Evolutionary conservation across 2,888 invertebrate species (phyloP).

Genomic region (Ephialtes manifestator): DNA sequence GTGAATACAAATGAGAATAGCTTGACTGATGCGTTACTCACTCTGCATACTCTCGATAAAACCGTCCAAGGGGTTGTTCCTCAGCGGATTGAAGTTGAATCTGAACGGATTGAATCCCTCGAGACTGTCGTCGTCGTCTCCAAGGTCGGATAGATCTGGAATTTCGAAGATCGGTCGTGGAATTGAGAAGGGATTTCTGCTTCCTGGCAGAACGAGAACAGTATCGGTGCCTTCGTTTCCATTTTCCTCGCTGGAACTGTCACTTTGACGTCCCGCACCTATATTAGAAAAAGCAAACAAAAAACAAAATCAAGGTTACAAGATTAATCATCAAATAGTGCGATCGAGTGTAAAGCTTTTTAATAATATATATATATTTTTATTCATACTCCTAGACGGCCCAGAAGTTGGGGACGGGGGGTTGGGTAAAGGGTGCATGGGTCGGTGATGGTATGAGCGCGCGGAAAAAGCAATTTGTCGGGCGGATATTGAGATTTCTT

Average conservation of each 20-base stretch:
- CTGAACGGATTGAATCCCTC: slow-evolving; percentile 61
- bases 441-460: not conserved
- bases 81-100: slow-evolving; percentile 72
- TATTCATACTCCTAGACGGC: too few relatives aligned
- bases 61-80: slow-evolving; percentile 73
- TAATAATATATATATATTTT: slow-evolving; percentile 26
- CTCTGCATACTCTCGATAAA: slow-evolving; percentile 75
- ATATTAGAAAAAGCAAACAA: slow-evolving; percentile 57
- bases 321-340: slow-evolving; percentile 37
- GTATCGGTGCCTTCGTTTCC: slow-evolving; percentile 71
- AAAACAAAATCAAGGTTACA: slow-evolving; percentile 4
- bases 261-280: slow-evolving; percentile 73
- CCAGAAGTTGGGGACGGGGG: too few relatives aligned
- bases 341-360: slow-evolving; percentile 13
- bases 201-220: slow-evolving; percentile 75
- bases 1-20: slow-evolving; percentile 30
- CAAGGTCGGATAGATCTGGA: slow-evolving; percentile 47
- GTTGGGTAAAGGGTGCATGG: not conserved
- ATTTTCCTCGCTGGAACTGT: slow-evolving; percentile 67
- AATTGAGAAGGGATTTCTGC: slow-evolving; percentile 53
- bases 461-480: slow-evolving; percentile 48
- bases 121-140: slow-evolving; percentile 61
- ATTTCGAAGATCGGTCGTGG: slow-evolving; percentile 58
- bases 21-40: slow-evolving; percentile 64
- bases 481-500: slow-evolving; percentile 55